Percentiles rank a stretch among this genome's conserved stretches.
These are phyloP conservation scores for Achroia grisella DNA, from an alignment of 1,140 invertebrate genomes.

Conservation along the genomic window DNA sequence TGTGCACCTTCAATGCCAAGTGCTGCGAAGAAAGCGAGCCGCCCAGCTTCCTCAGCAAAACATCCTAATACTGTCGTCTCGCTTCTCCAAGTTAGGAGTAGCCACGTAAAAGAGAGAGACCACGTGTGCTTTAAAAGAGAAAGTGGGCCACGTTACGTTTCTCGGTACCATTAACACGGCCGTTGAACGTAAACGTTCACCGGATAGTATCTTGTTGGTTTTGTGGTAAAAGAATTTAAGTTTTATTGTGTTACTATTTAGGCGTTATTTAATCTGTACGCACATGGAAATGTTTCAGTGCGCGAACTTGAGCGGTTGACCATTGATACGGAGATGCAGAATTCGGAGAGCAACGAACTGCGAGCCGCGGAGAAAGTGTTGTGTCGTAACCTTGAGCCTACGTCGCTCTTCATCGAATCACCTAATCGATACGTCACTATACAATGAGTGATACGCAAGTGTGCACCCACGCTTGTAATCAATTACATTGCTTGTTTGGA, in stretches of 20 bases:
- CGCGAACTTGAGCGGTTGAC: slow-evolving; percentile 28
- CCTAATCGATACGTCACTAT: slow-evolving; percentile 50
- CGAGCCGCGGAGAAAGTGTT: slow-evolving; percentile 53
- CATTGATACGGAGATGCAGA: slow-evolving; percentile 58
- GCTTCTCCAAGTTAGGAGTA: slow-evolving; percentile 26
- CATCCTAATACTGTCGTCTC: slow-evolving; percentile 53
- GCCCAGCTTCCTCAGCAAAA: slow-evolving; percentile 35
- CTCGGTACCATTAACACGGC: slow-evolving; percentile 66
- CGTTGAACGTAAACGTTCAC: slow-evolving; percentile 65
- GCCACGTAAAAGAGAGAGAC: slow-evolving; percentile 53
- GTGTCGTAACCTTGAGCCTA: slow-evolving; percentile 69
- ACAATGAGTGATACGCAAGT: slow-evolving; percentile 24
- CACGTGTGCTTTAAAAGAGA: slow-evolving; percentile 65
- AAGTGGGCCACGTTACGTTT: slow-evolving; percentile 61
- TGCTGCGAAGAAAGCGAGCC: slow-evolving; percentile 69
- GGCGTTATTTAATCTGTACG: slow-evolving; percentile 24
- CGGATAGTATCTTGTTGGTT: slow-evolving; percentile 32
- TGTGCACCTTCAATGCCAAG: slow-evolving; percentile 62
- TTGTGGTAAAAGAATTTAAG: slow-evolving; percentile 18
- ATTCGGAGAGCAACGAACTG: slow-evolving; percentile 68
- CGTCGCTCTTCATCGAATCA: slow-evolving; percentile 40
- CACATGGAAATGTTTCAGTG: slow-evolving; percentile 12
- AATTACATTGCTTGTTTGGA: slow-evolving; percentile 6
- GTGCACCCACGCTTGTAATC: slow-evolving; percentile 11
- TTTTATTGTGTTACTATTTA: slow-evolving; percentile 28